Base-by-base conservation (phyloP, 1,140 invertebrate species). In the Parasteatoda tepidariorum region DNA sequence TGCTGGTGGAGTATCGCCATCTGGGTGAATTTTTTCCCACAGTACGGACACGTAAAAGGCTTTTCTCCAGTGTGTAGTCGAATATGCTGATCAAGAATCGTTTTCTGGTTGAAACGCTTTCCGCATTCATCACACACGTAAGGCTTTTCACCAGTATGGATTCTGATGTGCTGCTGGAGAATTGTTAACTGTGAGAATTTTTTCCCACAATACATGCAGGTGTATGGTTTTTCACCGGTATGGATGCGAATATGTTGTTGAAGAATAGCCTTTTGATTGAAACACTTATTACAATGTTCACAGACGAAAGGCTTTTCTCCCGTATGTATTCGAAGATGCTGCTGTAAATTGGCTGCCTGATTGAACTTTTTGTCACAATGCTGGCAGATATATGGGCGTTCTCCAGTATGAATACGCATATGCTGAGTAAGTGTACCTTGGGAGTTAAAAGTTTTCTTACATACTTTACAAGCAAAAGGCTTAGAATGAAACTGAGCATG, bases 151-250 rank as follows among this genome's bases (percentile, higher is more conserved):
- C 93, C 94, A 2, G 95, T 96, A 87, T 96, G 95, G 61, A 95
- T 95, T 30, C 95, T 91, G 18, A 95, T 92, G 88, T 97, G 95
- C 84, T 85, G 85, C 64, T 97, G 96, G 89, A 98, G 97, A 64
- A 97, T 98, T 85, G 97, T 98, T n/a, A 98, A 90, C 88, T 98
- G 97, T 88, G 98, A 97, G 73, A 95, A 97, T 68, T 98, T 92
- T 71, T 95, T 97, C 90, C 99, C 99, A 86, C 90, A 91, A 64
- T 87, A 86, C 62, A 86, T 66, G 86, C 91, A 91, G 66, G 88
- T 87, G 85, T 89, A 90, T 11, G 90, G 88, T 75, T 90, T 90
- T 85, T 91, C 89, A 86, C 88, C 71, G 86, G 85, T 61, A 88
- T 89, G 87, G 22, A 84, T 86, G 22, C 87, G 83, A 33, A 83